These are phyloP conservation scores for Cossypha polioptera DNA, from an alignment of 2,797 vertebrate genomes.

Conservation along the genomic window DNA sequence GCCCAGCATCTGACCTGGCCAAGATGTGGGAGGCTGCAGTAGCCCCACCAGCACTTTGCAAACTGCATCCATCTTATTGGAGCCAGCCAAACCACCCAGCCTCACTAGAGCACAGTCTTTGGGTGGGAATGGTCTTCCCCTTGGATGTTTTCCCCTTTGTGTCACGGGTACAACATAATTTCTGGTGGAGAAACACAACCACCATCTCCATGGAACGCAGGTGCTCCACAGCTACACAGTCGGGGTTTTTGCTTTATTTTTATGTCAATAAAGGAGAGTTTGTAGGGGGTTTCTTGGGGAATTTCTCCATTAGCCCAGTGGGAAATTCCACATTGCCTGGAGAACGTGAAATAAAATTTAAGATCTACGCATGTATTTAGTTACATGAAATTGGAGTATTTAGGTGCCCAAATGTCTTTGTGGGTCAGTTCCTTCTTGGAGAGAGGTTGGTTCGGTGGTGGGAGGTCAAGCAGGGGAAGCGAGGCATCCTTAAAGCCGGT, in stretches of 20 bases:
- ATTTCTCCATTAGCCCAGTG: not conserved
- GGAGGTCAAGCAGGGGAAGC: not conserved
- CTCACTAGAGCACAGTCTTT: not conserved
- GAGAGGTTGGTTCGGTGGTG: not conserved
- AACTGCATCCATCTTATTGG: not conserved
- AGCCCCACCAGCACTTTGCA: not conserved
- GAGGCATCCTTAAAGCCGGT: not conserved
- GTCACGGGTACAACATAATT: not conserved
- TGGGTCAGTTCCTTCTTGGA: not conserved
- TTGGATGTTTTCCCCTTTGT: not conserved
- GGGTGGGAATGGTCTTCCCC: not conserved
- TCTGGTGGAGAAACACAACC: not conserved
- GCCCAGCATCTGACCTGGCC: not conserved
- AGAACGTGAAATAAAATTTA: not conserved
- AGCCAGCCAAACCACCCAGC: not conserved
- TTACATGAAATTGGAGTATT: not conserved
- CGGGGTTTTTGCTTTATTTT: not conserved
- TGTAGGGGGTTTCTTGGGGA: not conserved
- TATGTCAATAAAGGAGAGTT: not conserved
- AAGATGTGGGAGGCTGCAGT: not conserved
- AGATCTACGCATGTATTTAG: not conserved
- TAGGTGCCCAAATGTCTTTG: not conserved
- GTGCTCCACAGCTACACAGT: not conserved
- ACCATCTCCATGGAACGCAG: not conserved
- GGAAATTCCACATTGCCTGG: not conserved